These are phyloP conservation scores for Hydrolagus affinis DNA, from an alignment of 2,113 vertebrate species.

Conservation along the genomic window DNA sequence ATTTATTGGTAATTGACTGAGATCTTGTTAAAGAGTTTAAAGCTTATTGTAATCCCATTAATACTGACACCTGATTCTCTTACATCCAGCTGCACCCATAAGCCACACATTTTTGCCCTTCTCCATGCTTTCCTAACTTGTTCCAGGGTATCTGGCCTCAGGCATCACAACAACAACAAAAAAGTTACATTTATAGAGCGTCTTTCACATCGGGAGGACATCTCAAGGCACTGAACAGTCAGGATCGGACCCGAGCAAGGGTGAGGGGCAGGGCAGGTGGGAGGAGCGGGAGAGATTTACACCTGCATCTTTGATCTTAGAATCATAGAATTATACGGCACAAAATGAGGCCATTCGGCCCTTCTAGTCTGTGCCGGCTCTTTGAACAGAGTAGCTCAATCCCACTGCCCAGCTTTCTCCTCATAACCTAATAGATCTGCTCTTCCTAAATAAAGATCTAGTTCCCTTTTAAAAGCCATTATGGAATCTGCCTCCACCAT, in stretches of 20 bases:
- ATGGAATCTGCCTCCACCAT: no score
- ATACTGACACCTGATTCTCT: slow-evolving; percentile 43
- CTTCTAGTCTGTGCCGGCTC: no score
- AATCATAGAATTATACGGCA: no score
- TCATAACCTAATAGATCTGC: no score
- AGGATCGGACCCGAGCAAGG: background rate
- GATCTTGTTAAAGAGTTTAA: slow-evolving; percentile 43
- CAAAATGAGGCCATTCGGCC: no score
- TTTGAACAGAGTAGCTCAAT: no score
- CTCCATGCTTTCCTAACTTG: background rate
- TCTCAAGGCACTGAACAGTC: background rate
- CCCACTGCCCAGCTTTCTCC: no score
- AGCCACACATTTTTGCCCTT: slow-evolving; percentile 35
- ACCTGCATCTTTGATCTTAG: background rate
- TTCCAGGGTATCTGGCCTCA: background rate
- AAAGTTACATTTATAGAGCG: no score
- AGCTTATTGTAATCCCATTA: slow-evolving; percentile 49
- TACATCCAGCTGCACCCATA: slow-evolving; percentile 44
- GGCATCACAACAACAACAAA: background rate
- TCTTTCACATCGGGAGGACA: background rate
- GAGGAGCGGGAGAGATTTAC: background rate
- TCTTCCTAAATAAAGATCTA: no score
- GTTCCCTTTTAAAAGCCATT: no score
- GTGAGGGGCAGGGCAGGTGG: no score
- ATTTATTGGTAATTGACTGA: slow-evolving; percentile 45